These are phyloP conservation scores for Pandemis corylana DNA, from an alignment of 2,888 invertebrate species.

Conservation along the genomic window DNA sequence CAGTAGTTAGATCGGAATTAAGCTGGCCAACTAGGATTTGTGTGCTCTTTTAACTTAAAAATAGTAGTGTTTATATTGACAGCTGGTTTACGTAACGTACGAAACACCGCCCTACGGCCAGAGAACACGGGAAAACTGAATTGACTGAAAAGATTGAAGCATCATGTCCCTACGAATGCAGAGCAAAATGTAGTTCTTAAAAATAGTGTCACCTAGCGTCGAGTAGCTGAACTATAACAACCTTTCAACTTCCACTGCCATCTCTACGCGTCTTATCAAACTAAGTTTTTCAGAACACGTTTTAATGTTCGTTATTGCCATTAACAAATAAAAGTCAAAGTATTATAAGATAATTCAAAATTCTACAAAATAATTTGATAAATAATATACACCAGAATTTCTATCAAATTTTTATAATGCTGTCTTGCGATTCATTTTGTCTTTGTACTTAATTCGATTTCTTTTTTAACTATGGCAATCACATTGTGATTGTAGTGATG, in stretches of 20 bases:
- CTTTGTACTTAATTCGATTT: no score
- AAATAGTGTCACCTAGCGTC: conserved; percentile 53
- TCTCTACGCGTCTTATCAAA: conserved; percentile 5
- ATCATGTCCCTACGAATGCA: conserved; percentile 45
- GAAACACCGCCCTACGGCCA: conserved; percentile 77
- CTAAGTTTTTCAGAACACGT: background rate
- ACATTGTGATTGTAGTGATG: no score
- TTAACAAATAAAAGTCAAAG: background rate
- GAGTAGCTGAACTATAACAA: conserved; percentile 55
- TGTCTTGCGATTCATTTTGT: no score
- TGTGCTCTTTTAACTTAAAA: conserved; percentile 32
- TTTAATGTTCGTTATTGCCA: background rate
- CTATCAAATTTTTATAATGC: background rate
- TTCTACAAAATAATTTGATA: background rate
- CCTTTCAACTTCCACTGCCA: conserved; percentile 4
- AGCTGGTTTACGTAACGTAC: conserved; percentile 75
- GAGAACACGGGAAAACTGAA: conserved; percentile 76
- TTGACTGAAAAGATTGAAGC: conserved; percentile 67
- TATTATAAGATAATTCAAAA: background rate
- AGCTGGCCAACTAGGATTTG: conserved; percentile 11
- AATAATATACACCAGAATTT: background rate
- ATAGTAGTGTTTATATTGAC: conserved; percentile 64
- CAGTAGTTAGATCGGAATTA: background rate
- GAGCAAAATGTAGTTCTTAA: conserved; percentile 21
- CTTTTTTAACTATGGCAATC: no score